These are phyloP conservation scores for Taphrorychus bicolor DNA, from an alignment of 2,888 invertebrate genomes.

Conservation along the genomic window DNA sequence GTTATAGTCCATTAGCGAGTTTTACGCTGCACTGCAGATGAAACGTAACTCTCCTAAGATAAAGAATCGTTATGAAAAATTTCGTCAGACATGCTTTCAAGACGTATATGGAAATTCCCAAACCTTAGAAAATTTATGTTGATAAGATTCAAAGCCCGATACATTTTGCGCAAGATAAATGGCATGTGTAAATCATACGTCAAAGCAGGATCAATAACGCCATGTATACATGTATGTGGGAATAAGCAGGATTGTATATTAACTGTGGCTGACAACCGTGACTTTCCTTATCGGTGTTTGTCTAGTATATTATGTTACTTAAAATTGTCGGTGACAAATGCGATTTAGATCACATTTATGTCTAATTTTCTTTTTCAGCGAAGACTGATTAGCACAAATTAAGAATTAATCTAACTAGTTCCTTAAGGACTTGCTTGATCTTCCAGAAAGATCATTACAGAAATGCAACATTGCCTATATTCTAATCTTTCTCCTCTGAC, in stretches of 20 bases:
- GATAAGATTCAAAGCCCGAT: conserved; percentile 17
- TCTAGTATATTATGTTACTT: not conserved
- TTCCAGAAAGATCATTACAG: no score
- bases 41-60: not conserved
- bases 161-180: conserved; percentile 17
- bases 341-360: no score
- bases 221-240: conserved; percentile 7
- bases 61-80: no score
- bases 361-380: no score
- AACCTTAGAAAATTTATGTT: not conserved
- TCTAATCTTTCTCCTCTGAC: no score
- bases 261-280: not conserved
- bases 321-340: no score
- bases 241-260: conserved; percentile 5
- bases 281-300: no score
- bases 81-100: not conserved
- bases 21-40: not conserved
- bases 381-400: no score
- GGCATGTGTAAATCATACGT: conserved; percentile 23
- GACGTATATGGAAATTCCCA: not conserved
- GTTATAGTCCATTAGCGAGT: not conserved
- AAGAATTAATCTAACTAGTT: no score
- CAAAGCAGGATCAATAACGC: conserved; percentile 16
- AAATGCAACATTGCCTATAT: no score
- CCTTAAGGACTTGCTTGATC: no score